These are phyloP conservation scores for Microctonus brassicae DNA, from an alignment of 2,888 invertebrate genomes.

Conservation along the genomic window DNA sequence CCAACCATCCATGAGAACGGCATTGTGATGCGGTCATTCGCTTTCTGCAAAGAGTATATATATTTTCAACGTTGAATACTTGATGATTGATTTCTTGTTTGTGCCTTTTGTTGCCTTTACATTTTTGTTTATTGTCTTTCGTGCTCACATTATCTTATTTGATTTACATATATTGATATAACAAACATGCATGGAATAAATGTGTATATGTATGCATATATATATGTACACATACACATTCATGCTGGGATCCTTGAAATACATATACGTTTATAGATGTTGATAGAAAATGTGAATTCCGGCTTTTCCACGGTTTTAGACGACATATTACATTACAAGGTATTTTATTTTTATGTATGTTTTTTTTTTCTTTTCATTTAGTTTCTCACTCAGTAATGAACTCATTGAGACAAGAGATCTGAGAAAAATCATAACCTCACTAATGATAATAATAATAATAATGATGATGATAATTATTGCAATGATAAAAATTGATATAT, in stretches of 20 bases:
- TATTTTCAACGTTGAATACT: constrained; percentile 50
- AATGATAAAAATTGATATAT: neutral
- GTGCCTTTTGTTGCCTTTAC: constrained; percentile 15
- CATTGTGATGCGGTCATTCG: constrained; percentile 74
- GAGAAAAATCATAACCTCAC: neutral
- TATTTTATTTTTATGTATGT: neutral
- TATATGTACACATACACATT: no score
- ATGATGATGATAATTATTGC: neutral
- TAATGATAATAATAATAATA: neutral
- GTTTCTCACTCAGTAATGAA: neutral
- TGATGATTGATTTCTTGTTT: constrained; percentile 30
- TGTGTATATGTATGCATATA: no score
- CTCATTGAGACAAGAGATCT: neutral
- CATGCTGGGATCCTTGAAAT: constrained; percentile 3
- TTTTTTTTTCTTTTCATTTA: neutral
- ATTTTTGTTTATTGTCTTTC: constrained; percentile 34
- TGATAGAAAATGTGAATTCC: neutral
- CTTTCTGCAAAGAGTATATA: constrained; percentile 74
- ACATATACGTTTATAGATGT: constrained; percentile 2
- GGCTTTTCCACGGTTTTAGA: constrained; percentile 4
- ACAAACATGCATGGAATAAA: no score
- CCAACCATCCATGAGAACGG: constrained; percentile 89
- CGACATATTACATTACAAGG: neutral
- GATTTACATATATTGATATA: constrained; percentile 3
- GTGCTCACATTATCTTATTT: constrained; percentile 38